These are phyloP conservation scores for Falcaria lacertinaria DNA, from an alignment of 2,888 invertebrate genomes.

Conservation along the genomic window DNA sequence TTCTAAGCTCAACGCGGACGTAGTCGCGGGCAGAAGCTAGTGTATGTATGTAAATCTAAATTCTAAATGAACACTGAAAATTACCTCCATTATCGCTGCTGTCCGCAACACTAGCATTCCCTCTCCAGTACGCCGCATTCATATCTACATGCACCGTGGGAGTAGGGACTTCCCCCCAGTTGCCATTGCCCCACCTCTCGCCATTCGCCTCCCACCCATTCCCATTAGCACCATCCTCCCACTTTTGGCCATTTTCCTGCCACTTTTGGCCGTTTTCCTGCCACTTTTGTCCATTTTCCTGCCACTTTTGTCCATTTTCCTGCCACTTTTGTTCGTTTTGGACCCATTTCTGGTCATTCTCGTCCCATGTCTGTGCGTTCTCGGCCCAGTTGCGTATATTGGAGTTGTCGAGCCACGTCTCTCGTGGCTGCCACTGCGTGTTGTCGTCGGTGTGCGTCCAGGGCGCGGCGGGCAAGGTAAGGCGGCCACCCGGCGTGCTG, in stretches of 20 bases:
- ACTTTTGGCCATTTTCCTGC: slow-evolving; percentile 39
- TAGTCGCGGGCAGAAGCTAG: no score
- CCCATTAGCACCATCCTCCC: slow-evolving; percentile 43
- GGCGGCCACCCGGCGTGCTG: slow-evolving; percentile 60
- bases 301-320: slow-evolving; percentile 44
- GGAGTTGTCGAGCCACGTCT: slow-evolving; percentile 62
- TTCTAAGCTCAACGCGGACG: no score
- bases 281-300: slow-evolving; percentile 41
- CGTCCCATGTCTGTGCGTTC: slow-evolving; percentile 52
- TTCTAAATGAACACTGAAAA: no score
- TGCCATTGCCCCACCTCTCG: slow-evolving; percentile 52
- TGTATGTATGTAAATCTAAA: no score
- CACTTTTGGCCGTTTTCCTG: slow-evolving; percentile 41
- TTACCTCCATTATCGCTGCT: slow-evolving; percentile 75
- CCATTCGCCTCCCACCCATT: slow-evolving; percentile 51
- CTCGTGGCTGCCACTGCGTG: slow-evolving; percentile 46
- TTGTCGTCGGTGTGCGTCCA: slow-evolving; percentile 37
- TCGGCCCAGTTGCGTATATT: slow-evolving; percentile 64
- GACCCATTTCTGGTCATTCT: slow-evolving; percentile 39
- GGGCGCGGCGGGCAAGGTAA: slow-evolving; percentile 52
- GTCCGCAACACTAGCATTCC: slow-evolving; percentile 66
- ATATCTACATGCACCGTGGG: slow-evolving; percentile 69
- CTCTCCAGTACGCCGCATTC: slow-evolving; percentile 66
- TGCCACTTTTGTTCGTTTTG: slow-evolving; percentile 46
- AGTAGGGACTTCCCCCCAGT: slow-evolving; percentile 66